Conservation (phyloP, 1,140 invertebrate genomes). For the Lepidostoma basale region DNA sequence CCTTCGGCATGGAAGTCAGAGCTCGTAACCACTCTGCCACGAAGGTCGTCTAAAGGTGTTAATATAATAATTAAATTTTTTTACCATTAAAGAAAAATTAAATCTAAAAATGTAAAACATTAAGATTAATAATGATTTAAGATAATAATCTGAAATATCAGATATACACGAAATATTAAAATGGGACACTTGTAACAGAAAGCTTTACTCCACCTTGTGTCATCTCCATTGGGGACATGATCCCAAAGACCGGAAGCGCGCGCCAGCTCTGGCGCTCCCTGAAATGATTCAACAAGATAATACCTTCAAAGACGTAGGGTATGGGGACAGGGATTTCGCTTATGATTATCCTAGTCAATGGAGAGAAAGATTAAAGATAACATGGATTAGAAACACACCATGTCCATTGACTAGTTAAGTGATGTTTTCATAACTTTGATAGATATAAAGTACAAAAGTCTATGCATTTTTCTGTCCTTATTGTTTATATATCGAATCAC, state of each 20-base stretch:
- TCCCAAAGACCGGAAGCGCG: not conserved
- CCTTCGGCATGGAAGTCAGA: no score
- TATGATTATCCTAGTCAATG: not conserved
- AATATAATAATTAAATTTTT: not conserved
- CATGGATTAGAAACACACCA: not conserved
- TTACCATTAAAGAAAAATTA: not conserved
- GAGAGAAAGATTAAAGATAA: not conserved
- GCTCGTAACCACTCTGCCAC: no score
- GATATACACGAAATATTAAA: not conserved
- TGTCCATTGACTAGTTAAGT: not conserved
- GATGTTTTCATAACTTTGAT: not conserved
- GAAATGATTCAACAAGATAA: conserved; percentile 23
- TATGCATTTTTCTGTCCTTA: no score
- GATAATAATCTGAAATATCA: not conserved
- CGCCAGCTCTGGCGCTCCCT: not conserved
- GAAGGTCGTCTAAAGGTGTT: no score
- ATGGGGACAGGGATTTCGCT: not conserved
- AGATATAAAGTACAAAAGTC: not conserved
- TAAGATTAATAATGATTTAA: not conserved
- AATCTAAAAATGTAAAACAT: not conserved
- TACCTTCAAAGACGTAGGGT: not conserved
- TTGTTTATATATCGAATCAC: no score
- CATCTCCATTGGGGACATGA: not conserved
- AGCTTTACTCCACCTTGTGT: conserved; percentile 41
- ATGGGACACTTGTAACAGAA: conserved; percentile 29